Conservation (phyloP, 2,797 vertebrate genomes). For the Centroberyx gerrardi region DNA sequence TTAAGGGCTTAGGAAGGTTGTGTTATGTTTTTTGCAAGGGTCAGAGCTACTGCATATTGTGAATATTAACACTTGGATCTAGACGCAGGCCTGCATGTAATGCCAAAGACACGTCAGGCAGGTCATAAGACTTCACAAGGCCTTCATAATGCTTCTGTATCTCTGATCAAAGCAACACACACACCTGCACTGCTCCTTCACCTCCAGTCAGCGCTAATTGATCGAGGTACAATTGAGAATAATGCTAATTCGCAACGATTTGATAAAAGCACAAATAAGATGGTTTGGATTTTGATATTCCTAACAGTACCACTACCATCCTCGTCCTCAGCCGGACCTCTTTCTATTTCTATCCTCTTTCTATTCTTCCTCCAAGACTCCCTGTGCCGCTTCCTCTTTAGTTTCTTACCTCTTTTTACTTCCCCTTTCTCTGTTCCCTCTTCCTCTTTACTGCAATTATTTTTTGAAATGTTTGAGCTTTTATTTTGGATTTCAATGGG, state of each 20-base stretch:
- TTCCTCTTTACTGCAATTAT: conserved; percentile 24
- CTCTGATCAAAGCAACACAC: conserved; percentile 16
- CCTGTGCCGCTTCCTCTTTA: conserved; percentile 32
- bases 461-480: conserved; percentile 20
- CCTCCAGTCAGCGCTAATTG: not conserved
- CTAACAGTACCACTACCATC: not conserved
- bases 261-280: not conserved
- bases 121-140: conserved; percentile 14
- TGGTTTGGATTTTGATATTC: too few species aligned
- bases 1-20: conserved; percentile 22
- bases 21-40: conserved; percentile 38
- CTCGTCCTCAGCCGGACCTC: too few species aligned
- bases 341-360: conserved; percentile 11
- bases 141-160: conserved; percentile 29
- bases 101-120: conserved; percentile 11
- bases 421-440: conserved; percentile 5
- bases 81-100: conserved; percentile 62
- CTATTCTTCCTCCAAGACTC: not conserved
- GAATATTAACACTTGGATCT: conserved; percentile 43
- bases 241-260: not conserved
- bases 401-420: conserved; percentile 11
- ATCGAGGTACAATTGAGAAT: not conserved
- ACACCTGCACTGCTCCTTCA: conserved; percentile 18
- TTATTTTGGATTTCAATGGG: not conserved
- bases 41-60: conserved; percentile 28